These are phyloP conservation scores for Callyntrura sp. DNA, from an alignment of 2,888 invertebrate genomes.

Conservation along the genomic window DNA sequence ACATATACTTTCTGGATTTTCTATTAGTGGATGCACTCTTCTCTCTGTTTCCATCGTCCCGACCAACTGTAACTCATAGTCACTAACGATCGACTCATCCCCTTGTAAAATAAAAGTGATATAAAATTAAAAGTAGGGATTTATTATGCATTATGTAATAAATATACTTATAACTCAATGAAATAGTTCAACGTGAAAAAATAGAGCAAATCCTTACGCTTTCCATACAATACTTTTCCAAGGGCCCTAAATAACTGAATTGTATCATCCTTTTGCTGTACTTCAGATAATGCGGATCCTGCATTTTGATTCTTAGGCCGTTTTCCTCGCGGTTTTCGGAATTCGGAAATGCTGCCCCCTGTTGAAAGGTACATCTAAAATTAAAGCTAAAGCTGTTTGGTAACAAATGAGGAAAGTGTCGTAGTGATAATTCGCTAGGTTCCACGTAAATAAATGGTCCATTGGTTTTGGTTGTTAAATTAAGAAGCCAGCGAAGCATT, in stretches of 20 bases:
- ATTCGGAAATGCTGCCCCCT: not conserved
- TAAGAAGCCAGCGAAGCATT: no score
- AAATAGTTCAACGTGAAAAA: not conserved
- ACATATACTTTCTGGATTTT: constrained; percentile 84
- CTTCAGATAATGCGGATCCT: constrained; percentile 2
- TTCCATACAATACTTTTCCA: constrained; percentile 86
- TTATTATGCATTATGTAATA: no score
- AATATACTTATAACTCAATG: not conserved
- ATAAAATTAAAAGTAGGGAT: not conserved
- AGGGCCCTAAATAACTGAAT: constrained; percentile 86
- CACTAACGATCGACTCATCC: constrained; percentile 45
- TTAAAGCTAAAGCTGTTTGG: no score
- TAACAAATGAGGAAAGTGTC: no score
- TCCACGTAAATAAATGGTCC: no score
- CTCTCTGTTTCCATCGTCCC: constrained; percentile 50
- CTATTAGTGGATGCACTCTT: constrained; percentile 75
- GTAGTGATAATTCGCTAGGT: no score
- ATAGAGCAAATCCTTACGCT: constrained; percentile 85
- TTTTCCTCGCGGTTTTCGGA: constrained; percentile 31
- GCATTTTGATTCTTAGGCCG: constrained; percentile 1
- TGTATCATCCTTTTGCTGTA: constrained; percentile 84
- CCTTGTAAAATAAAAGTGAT: constrained; percentile 66
- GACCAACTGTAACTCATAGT: constrained; percentile 64
- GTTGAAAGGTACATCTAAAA: not conserved
- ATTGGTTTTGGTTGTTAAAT: no score